Conservation (phyloP, 2,888 invertebrate species). For the Girardia tigrina region DNA sequence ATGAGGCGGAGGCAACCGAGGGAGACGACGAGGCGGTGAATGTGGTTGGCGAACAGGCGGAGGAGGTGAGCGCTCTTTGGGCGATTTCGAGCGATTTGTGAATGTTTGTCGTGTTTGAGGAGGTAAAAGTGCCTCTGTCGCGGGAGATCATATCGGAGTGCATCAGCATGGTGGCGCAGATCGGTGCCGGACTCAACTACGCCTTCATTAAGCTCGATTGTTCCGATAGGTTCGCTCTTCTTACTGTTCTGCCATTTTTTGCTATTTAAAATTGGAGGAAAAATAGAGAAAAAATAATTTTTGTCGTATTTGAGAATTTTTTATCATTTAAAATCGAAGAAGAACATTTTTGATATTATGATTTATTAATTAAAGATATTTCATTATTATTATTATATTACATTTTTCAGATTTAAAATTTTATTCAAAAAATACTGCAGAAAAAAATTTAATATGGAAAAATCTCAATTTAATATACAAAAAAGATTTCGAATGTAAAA, state of each 20-base stretch:
- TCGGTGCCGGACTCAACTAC: constrained; percentile 48
- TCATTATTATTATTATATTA: too few species aligned
- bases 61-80: neutral
- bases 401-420: too few species aligned
- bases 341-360: too few species aligned
- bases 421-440: too few species aligned
- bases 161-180: constrained; percentile 48
- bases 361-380: too few species aligned
- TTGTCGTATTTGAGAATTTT: too few species aligned
- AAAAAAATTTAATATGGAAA: too few species aligned
- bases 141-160: constrained; percentile 41
- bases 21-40: neutral
- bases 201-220: constrained; percentile 47
- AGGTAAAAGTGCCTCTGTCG: constrained; percentile 43
- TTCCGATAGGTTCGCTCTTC: constrained; percentile 42
- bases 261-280: too few species aligned
- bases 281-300: too few species aligned
- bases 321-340: too few species aligned
- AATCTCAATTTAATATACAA: too few species aligned
- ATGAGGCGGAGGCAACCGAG: neutral
- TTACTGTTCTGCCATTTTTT: neutral
- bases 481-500: too few species aligned
- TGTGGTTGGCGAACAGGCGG: neutral
- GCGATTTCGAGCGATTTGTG: neutral
- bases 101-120: neutral